Conservation (phyloP, 2,888 invertebrate species). For the Rotaria macrura region DNA sequence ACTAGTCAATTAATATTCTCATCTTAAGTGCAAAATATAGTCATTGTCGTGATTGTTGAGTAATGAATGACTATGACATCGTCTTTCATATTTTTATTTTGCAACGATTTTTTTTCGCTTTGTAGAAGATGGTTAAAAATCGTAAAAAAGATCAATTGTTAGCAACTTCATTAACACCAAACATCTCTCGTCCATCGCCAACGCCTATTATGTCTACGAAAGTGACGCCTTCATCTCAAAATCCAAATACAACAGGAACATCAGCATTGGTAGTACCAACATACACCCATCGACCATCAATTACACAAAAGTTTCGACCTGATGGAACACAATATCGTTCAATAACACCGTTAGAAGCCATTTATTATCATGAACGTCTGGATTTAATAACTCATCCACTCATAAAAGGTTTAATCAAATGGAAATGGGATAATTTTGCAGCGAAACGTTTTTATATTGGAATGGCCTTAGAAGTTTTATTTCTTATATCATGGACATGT, state of each 20-base stretch:
- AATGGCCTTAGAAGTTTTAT: not conserved
- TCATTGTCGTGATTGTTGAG: too few species aligned
- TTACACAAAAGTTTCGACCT: constrained; percentile 6
- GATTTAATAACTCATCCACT: constrained; percentile 8
- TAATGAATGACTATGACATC: too few species aligned
- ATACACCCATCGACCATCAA: not conserved
- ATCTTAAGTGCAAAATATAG: too few species aligned
- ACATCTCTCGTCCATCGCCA: not conserved
- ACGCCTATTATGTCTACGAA: not conserved
- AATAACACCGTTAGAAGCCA: constrained; percentile 10
- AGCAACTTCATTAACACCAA: not conserved
- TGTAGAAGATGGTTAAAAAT: not conserved
- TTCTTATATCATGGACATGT: constrained; percentile 13
- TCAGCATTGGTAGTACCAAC: not conserved
- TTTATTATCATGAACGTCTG: constrained; percentile 20
- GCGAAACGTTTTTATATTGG: not conserved
- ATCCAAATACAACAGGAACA: not conserved
- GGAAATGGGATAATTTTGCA: constrained; percentile 20
- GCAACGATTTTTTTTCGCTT: not conserved
- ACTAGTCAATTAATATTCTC: too few species aligned
- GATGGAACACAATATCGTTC: not conserved
- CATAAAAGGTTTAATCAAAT: constrained; percentile 18
- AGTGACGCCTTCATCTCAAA: not conserved
- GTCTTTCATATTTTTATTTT: too few species aligned
- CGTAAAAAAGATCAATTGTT: not conserved